These are phyloP conservation scores for Vidua macroura DNA, from an alignment of 2,113 vertebrate species.

Conservation along the genomic window DNA sequence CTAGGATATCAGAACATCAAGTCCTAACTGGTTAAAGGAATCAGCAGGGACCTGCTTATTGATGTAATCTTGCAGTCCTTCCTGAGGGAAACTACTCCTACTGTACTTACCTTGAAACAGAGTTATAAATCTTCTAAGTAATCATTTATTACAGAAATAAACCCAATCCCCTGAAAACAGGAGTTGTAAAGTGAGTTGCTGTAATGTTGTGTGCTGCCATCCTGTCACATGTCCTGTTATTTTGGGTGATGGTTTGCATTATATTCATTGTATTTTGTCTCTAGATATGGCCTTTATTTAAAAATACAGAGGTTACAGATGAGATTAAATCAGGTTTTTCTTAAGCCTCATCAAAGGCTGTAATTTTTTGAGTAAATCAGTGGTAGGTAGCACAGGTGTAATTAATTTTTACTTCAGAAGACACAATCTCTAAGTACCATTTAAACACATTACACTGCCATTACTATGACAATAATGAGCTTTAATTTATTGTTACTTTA, in stretches of 20 bases:
- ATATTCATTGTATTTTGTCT: background rate
- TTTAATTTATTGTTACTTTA: conserved; percentile 69
- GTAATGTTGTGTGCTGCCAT: background rate
- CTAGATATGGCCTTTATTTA: background rate
- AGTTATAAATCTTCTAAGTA: background rate
- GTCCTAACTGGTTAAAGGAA: background rate
- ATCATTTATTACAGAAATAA: background rate
- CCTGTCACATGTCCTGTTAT: background rate
- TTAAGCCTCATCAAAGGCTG: background rate
- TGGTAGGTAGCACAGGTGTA: background rate
- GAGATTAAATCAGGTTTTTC: background rate
- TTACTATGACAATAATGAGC: conserved; percentile 43
- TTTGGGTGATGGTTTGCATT: background rate
- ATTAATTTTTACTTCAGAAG: conserved; percentile 46
- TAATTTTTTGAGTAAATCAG: background rate
- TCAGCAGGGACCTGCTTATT: background rate
- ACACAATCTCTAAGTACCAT: background rate
- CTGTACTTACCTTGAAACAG: background rate
- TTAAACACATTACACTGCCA: conserved; percentile 21
- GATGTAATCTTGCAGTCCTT: background rate
- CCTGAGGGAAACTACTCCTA: background rate
- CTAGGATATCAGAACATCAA: background rate
- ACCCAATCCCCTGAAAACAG: background rate
- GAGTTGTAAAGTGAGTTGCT: background rate
- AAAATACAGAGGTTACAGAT: background rate